Base-by-base conservation (phyloP, 2,797 vertebrate genomes). In the Gallinago solitaria region DNA sequence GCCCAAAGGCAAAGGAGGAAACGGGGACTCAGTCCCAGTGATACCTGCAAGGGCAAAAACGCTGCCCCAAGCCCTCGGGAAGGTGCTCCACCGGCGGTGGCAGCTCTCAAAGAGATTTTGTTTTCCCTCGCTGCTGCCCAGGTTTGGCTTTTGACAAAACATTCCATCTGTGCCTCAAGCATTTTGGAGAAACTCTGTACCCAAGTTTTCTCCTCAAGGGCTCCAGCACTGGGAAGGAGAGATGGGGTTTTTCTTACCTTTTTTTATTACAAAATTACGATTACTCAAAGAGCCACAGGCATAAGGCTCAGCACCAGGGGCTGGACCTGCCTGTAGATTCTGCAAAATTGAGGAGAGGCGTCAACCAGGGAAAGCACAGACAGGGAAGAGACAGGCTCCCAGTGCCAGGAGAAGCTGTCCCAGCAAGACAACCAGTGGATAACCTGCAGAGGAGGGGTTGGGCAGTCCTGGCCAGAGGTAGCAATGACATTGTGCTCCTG, bases 71-170 rank as follows among this genome's bases (percentile, higher is more conserved):
- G 15, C 8, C 53, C 68, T 39, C n/a, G 21, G 64, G 41, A 71
- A 75, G 51, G 45, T 18, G 70, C 24, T 64, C n/a, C 16, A 16
- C 0, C 0, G 1, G 16, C 9, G 15, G 59, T 0, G 32, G 41
- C 43, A 77, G 33, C 67, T 87, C 70, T 54, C 33, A 30, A 6
- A 27, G 7, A 47, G 33, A 45, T 30, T 65, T n/a, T 39, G 12
- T 39, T 43, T 33, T 87, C 60, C 33, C 64, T 63, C 47, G 7
- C 12, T 9, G 43, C 35, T 74, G 28, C 37, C 20, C 16, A 15
- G 4, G 41, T 59, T 76, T 60, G n/a, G 41, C 54, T 83, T 82
- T 19, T 47, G 24, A 68, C 54, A 76, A 24, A 91, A 73, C 35
- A 61, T 18, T 13, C 19, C 24, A 37, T 17, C 23, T 5, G 6